phyloP scores from a whole-genome alignment of 2,113 vertebrate species.

The Pygoscelis adeliae region DNA sequence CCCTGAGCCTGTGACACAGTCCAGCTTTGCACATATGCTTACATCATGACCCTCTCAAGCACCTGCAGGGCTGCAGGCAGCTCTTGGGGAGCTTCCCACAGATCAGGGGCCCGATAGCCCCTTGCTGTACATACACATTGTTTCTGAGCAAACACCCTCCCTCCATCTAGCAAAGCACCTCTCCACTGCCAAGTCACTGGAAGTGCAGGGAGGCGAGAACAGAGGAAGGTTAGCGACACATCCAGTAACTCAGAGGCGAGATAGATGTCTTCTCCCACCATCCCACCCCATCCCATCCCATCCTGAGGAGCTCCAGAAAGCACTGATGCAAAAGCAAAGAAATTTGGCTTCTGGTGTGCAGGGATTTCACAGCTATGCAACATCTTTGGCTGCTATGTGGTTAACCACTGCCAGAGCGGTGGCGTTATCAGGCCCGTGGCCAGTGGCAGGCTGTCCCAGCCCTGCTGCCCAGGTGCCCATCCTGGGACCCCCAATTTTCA shows the following conservation, averaged over 20 bases:
- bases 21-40: not conserved
- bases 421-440: not conserved
- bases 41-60: rapidly evolving
- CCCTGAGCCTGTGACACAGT: not conserved
- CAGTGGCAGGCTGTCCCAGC: not conserved
- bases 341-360: not conserved
- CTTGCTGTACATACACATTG: rapidly evolving
- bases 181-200: not conserved
- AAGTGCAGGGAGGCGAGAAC: not conserved
- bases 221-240: not conserved
- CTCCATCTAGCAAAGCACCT: not conserved
- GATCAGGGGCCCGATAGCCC: not conserved
- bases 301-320: not conserved
- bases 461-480: not conserved
- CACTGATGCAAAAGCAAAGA: not conserved
- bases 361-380: not conserved
- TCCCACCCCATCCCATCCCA: not conserved
- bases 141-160: not conserved
- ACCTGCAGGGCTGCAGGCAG: not conserved
- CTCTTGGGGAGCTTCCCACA: rapidly evolving
- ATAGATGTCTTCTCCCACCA: not conserved
- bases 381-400: not conserved
- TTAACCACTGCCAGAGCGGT: not conserved
- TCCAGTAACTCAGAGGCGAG: not conserved
- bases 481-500: not conserved